Evolutionary conservation across 1,140 invertebrate species (phyloP), one percentile per base, ranked within the genome.

Genomic region (Eueides isabella): DNA sequence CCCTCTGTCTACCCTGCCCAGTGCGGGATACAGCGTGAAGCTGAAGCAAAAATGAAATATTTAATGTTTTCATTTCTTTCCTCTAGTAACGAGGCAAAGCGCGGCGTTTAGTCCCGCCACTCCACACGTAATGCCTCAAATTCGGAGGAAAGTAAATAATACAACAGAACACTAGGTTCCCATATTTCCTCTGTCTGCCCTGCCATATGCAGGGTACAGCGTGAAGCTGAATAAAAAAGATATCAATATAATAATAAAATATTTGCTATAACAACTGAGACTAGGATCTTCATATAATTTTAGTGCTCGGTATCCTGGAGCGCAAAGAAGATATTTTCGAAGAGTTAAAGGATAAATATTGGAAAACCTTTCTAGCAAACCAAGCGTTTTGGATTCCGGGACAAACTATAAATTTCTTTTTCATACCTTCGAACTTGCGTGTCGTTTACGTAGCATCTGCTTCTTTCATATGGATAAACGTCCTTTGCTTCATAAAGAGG

Each of bases 301-400:
- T 48, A 97, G 96, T 95, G 35, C 95, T 97, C 95, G 96, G 96
- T 77, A 79, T 96, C 5, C 94, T 97, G 90, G 97, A 97, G 85
- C 85, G 94, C 7, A 95, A 94, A 81, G 88, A 94, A 33, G 95
- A 97, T 80, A 78, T 96, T 12, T 94, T 97, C 61, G 94, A 94
- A 71, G 97, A 97, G 88, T 94, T 96, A 33, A 94, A 93, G 81
- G 88, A 94, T n/a, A 97, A 97, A 87, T 96, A 97, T 68, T 71
- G 95, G 66, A 95, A 95, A 48, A 97, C 97, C 11, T 97, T 97
- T 85, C 76, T 94, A 80, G 95, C 95, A 0, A 96, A 96, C 33
- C 97, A 96, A 75, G 90, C 95, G 38, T 97, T 97, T 83, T 97
- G 97, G 97, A 83, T 97, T 14, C 97, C 97, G 2, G 96, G 95